Evolutionary conservation across 2,888 invertebrate species (phyloP).

Genomic region (Trimorus sp.): DNA sequence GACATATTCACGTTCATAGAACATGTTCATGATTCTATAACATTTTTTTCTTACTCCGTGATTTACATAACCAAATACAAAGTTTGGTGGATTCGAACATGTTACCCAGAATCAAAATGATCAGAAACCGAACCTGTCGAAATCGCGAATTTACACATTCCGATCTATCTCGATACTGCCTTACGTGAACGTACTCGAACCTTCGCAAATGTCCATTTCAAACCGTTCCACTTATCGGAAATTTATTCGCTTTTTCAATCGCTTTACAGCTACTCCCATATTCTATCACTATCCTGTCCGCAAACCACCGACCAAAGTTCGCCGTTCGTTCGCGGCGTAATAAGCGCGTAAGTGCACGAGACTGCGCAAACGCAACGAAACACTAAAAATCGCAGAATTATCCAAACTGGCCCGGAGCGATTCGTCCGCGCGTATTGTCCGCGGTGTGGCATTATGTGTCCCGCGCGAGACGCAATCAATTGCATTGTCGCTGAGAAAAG

Average conservation of each 20-base stretch:
- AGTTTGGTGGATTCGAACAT: no score
- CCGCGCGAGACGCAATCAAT: constrained; percentile 51
- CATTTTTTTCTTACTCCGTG: no score
- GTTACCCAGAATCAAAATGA: no score
- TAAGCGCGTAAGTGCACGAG: constrained; percentile 14
- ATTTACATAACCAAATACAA: no score
- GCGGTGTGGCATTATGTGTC: constrained; percentile 35
- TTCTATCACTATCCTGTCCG: constrained; percentile 36
- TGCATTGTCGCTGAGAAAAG: constrained; percentile 51
- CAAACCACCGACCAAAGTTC: constrained; percentile 8
- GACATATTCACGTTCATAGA: no score
- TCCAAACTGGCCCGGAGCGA: constrained; percentile 27
- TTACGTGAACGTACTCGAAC: not conserved
- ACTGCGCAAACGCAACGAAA: not conserved
- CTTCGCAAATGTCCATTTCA: not conserved
- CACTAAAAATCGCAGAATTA: constrained; percentile 16
- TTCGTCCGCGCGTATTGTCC: constrained; percentile 36
- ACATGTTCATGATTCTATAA: no score
- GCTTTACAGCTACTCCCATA: constrained; percentile 10
- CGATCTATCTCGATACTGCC: no score
- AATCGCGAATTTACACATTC: no score
- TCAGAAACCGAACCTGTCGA: no score
- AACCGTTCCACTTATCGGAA: constrained; percentile 22
- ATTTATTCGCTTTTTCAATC: constrained; percentile 31
- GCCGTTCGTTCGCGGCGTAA: constrained; percentile 28